Evolutionary conservation across 1,140 invertebrate species (phyloP), one percentile per base, ranked within the genome.

Genomic region (Trypoxylus dichotomus): DNA sequence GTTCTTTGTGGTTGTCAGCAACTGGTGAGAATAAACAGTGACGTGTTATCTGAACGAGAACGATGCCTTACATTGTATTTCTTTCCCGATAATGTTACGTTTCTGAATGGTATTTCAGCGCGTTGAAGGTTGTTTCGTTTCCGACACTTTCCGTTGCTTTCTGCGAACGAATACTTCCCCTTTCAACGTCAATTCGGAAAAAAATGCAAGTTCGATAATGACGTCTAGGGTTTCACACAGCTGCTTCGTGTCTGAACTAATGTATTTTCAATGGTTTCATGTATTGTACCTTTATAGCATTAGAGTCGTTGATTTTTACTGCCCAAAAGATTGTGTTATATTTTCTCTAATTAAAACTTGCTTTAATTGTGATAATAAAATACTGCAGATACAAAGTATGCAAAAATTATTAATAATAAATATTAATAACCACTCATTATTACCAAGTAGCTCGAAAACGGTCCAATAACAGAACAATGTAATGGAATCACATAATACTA

Each of bases 1-100:
- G 60, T 24, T 68, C 60, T 68, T 68, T 68, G 60, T 68, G 60
- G 27, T 2, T 15, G 21, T 24, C 8, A 68, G 60, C 60, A 68
- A 68, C 60, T 68, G 60, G 60, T 68, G 60, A 68, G 24, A 68
- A 68, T 68, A 68, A 68, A 68, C 60, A 68, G 24, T 29, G 60
- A 68, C 60, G 60, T 24, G 24, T 68, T 68, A 68, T 68, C 60
- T 68, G 24, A 24, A 68, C 60, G 60, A 19, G 60, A 68, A 27
- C 60, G 8, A 68, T 24, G 24, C 21, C 13, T n/a, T 19, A 15
- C 19, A 6, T 19, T 54, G 47, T 54, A 54, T 54, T 54, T 54
- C 47, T 54, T 54, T 15, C 6, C 47, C 47, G 15, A n/a, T 19
- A 54, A n/a, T 19, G 47, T 37, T 37, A 54, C 47, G 19, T n/a